phyloP scores from a whole-genome alignment of 1,140 invertebrate species.

The Drosophila navojoa region DNA sequence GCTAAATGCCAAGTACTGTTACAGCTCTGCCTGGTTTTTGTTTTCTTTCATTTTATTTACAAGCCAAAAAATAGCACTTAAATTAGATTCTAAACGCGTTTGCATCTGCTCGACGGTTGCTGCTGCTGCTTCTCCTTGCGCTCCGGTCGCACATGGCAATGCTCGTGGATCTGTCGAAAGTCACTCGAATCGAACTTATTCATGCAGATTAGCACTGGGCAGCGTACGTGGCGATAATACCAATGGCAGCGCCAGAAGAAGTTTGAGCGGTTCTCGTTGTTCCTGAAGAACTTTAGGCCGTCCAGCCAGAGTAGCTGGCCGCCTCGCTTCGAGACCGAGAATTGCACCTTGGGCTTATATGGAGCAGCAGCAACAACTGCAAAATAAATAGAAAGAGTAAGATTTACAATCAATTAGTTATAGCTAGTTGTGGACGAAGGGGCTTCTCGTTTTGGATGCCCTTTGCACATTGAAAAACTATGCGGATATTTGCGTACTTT shows the following conservation, averaged over 20 bases:
- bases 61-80: conserved; percentile 41
- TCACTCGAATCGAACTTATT: conserved; percentile 72
- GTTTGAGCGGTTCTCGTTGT: conserved; percentile 80
- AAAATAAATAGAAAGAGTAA: conserved; percentile 15
- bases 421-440: background rate
- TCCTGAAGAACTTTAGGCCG: conserved; percentile 78
- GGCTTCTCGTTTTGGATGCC: background rate
- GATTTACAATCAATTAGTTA: background rate
- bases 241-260: conserved; percentile 83
- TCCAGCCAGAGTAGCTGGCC: conserved; percentile 79
- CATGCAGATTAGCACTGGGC: conserved; percentile 81
- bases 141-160: conserved; percentile 65
- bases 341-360: conserved; percentile 69
- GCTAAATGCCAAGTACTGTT: conserved; percentile 22
- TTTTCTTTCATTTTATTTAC: conserved; percentile 57
- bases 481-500: conserved; percentile 48
- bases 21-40: conserved; percentile 7
- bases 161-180: conserved; percentile 79
- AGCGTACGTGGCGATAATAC: conserved; percentile 79
- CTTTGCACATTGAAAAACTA: conserved; percentile 37
- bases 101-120: conserved; percentile 13
- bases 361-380: conserved; percentile 33
- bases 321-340: conserved; percentile 76
- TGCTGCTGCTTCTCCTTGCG: conserved; percentile 36
- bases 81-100: conserved; percentile 56